A percentile compares a stretch with the other conserved stretches of the same genome.
These are phyloP conservation scores for Agraylea sexmaculata DNA, from an alignment of 1,140 invertebrate genomes.

Conservation along the genomic window DNA sequence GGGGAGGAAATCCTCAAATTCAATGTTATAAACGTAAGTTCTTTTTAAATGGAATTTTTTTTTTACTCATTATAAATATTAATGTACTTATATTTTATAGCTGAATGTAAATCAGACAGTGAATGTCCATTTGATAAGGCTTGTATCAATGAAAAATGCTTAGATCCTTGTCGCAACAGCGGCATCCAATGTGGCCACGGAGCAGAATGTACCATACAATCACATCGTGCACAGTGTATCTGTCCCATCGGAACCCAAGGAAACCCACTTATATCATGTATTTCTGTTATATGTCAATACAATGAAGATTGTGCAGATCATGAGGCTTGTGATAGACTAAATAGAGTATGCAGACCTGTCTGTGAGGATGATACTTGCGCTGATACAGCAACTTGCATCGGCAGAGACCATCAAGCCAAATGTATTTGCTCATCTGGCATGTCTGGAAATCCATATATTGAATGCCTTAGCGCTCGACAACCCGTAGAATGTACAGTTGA, in stretches of 20 bases:
- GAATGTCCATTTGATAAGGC: constrained; percentile 81
- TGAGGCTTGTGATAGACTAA: constrained; percentile 74
- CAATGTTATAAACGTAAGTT: constrained; percentile 77
- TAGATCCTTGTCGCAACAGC: constrained; percentile 59
- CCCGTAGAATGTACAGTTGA: constrained; percentile 58
- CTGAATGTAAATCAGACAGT: constrained; percentile 67
- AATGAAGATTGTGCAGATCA: constrained; percentile 81
- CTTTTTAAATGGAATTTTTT: neutral
- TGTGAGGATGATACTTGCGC: constrained; percentile 70
- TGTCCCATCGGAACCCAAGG: constrained; percentile 79
- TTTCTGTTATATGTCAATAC: constrained; percentile 71
- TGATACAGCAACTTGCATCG: constrained; percentile 58
- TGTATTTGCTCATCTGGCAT: constrained; percentile 65
- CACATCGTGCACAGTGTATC: constrained; percentile 66
- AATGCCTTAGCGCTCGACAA: constrained; percentile 41
- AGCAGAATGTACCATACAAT: constrained; percentile 61
- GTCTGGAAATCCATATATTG: constrained; percentile 65
- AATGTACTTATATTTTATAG: constrained; percentile 37
- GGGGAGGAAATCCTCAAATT: constrained; percentile 75
- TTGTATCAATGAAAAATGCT: constrained; percentile 65
- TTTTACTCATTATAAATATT: neutral
- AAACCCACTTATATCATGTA: constrained; percentile 66
- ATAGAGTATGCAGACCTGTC: constrained; percentile 70
- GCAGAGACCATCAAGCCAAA: constrained; percentile 60
- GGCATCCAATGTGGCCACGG: constrained; percentile 61